Evolutionary conservation across 2,888 invertebrate genomes (phyloP), one percentile per base, ranked within the genome.

Genomic region (Laothoe populi): DNA sequence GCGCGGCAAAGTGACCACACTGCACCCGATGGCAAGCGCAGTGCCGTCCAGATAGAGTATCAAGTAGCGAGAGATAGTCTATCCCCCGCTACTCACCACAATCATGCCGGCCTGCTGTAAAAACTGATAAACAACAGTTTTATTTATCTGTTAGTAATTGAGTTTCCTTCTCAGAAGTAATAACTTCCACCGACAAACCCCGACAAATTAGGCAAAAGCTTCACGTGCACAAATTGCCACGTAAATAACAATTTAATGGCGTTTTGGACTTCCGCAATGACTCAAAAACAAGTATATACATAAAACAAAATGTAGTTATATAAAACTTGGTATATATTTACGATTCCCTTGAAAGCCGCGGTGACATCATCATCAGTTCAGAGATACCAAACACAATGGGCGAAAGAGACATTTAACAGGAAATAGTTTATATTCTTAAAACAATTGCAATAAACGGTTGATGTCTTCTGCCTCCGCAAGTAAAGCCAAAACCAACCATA

Each of bases 371-470:
- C 81, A 68, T 62, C 70, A 70, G 71, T 81, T 79, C 79, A 84
- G 78, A 85, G 82, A 87, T 82, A 84, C 79, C 79, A 81, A 83
- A 69, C 69, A 83, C 86, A 87, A 87, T 86, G 83, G 81, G 76
- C 83, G 82, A 86, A 86, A 87, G 83, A 85, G 75, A 81, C 78
- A 75, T 79, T 84, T 85, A 84, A 85, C 90, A 90, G 90, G 90
- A 90, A 90, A 90, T 90, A 87, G 86, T 90, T 88, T 82, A 87
- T 88, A 88, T 87, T 86, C 86, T 85, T 78, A 81, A 84, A 85
- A 86, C 87, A 88, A 87, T 85, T 81, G 84, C 84, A 80, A 83
- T 86, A 85, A 87, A 87, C 78, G 73, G 72, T 81, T 73, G 68
- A 79, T 73, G 68, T 71, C 69, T 72, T 69, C 68, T 64, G 72